A percentile compares a stretch with the other conserved stretches of the same genome.
Evolutionary conservation across 2,797 vertebrate genomes (phyloP).

Genomic region (Clangula hyemalis): DNA sequence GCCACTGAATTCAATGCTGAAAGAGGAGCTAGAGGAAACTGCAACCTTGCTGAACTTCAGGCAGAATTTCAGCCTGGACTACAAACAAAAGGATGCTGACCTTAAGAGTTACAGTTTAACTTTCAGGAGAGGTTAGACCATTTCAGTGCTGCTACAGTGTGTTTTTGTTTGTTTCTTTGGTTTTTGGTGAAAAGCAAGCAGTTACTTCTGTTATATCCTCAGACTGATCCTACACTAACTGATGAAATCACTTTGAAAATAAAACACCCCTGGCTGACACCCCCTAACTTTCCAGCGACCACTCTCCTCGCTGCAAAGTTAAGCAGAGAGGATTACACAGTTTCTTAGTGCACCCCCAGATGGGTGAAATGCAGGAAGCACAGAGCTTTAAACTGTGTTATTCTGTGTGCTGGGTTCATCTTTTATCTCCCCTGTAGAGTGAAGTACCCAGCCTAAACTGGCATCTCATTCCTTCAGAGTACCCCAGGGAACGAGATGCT

Average conservation of each 20-base stretch:
- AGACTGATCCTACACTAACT: not conserved
- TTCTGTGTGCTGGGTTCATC: not conserved
- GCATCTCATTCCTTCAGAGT: not conserved
- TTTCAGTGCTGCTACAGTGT: not conserved
- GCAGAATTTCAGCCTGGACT: not conserved
- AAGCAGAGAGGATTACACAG: not conserved
- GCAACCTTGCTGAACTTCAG: not conserved
- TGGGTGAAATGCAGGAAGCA: not conserved
- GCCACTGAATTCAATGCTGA: not conserved
- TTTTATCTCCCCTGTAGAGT: not conserved
- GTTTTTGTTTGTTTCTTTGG: not conserved
- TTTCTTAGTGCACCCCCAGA: not conserved
- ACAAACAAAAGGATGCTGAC: not conserved
- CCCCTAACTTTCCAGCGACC: not conserved
- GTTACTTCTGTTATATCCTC: not conserved
- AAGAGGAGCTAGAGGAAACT: not conserved
- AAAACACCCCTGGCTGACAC: not conserved
- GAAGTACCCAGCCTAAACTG: not conserved
- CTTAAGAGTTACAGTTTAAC: not conserved
- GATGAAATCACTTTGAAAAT: not conserved
- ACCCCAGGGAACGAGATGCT: not conserved
- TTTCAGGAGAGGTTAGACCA: not conserved
- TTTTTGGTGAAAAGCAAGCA: not conserved
- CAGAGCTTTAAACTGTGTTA: not conserved
- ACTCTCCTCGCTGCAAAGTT: not conserved